Evolutionary conservation across 2,113 vertebrate species (phyloP), one percentile per base, ranked within the genome.

Genomic region (Notarius quadriscutis): DNA sequence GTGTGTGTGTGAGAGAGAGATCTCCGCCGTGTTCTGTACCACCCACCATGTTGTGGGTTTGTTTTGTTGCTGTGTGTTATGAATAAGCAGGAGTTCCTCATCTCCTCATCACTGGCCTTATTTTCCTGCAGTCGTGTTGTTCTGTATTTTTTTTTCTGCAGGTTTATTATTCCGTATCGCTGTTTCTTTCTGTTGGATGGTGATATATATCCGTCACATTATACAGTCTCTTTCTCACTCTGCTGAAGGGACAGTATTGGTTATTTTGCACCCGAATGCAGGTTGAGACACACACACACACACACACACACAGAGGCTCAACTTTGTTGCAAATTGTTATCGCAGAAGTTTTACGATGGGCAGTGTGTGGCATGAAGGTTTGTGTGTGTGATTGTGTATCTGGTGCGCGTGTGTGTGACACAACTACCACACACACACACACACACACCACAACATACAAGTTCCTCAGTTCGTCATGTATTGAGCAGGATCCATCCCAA

Each of bases 81-180:
- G 41, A 77, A 77, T 77, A 77, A 51, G 48, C 4, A 51, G 74
- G 74, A n/a, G 22, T 50, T 10, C 25, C 48, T 51, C 5, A 0
- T 27, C 5, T 20, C 9, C 11, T 41, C 34, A 41, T 41, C 75
- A 55, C 51, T 17, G 51, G 75, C 51, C n/a, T 27, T 78, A 55
- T 78, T 78, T 78, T 55, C 25, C 15, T 55, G 50, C 75, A 34
- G 75, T 51, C 25, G 48, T 27, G 11, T n/a, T 50, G 41, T 77
- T 77, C 7, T 11, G 48, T 20, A 53, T 55, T n/a, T 78, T 78
- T 78, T 53, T 11, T 78, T 30, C n/a, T 18, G 15, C 77, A 79
- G 51, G 57, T 79, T 55, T 79, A 57, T 79, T 79, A 79, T 79
- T 79, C 77, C 2, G 25, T 57, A 79, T 79, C 53, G 30, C 55